Evolutionary conservation across 2,888 invertebrate genomes (phyloP).

Genomic region (Eupithecia exiguata): DNA sequence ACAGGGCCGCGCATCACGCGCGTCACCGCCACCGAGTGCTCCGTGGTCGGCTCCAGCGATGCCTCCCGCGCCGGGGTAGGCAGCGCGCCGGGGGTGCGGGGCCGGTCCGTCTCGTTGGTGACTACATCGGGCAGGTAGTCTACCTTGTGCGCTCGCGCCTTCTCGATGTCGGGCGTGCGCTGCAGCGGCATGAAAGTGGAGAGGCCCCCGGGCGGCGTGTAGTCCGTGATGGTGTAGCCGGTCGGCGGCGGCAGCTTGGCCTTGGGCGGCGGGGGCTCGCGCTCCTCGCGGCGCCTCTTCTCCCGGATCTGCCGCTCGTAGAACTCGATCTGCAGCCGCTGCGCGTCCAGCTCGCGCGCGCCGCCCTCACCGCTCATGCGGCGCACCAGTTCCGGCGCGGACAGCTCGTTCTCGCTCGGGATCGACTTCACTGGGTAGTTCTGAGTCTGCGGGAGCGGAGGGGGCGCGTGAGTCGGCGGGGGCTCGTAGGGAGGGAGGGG

Average conservation of each 20-base stretch:
- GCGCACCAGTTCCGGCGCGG: constrained; percentile 76
- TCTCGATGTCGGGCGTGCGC: constrained; percentile 80
- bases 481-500: constrained; percentile 54
- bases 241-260: constrained; percentile 59
- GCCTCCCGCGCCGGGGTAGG: constrained; percentile 48
- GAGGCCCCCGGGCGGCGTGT: constrained; percentile 69
- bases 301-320: constrained; percentile 79
- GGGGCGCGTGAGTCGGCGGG: constrained; percentile 54
- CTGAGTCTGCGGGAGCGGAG: constrained; percentile 53
- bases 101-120: constrained; percentile 67
- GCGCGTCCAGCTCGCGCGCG: constrained; percentile 67
- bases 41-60: constrained; percentile 70
- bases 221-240: constrained; percentile 78
- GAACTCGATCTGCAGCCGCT: constrained; percentile 77
- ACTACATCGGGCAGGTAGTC: constrained; percentile 80
- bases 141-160: constrained; percentile 75
- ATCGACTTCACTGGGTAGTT: constrained; percentile 67
- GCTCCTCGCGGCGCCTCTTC: constrained; percentile 60
- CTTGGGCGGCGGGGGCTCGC: constrained; percentile 51
- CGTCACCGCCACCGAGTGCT: constrained; percentile 86
- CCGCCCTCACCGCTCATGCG: constrained; percentile 53
- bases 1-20: constrained; percentile 91
- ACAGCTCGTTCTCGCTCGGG: constrained; percentile 70
- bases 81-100: constrained; percentile 46
- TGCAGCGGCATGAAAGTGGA: constrained; percentile 79